These are phyloP conservation scores for Trileptium ribeirensis DNA, from an alignment of 2,888 invertebrate genomes.

Conservation along the genomic window DNA sequence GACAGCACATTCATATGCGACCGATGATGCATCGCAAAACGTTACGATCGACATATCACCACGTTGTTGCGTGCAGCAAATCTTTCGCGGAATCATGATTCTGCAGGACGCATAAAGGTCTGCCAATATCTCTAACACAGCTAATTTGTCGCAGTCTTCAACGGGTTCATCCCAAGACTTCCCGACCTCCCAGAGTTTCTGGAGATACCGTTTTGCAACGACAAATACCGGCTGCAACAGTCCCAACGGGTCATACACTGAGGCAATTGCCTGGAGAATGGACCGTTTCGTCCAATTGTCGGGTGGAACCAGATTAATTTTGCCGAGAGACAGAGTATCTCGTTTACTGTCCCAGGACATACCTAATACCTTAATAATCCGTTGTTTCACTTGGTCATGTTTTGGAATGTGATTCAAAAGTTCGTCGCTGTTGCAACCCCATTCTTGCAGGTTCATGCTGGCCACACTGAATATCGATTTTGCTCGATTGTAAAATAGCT, in stretches of 20 bases:
- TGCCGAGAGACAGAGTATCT: neutral
- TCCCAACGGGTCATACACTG: slow-evolving; percentile 38
- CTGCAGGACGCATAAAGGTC: neutral
- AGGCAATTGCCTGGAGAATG: no score
- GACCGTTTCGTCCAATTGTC: no score
- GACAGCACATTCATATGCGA: slow-evolving; percentile 35
- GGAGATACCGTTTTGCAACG: slow-evolving; percentile 37
- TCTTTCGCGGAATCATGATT: neutral
- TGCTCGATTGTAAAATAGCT: slow-evolving; percentile 3
- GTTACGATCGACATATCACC: slow-evolving; percentile 20
- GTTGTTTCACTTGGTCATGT: neutral
- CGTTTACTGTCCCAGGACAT: slow-evolving; percentile 15
- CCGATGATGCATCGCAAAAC: slow-evolving; percentile 39
- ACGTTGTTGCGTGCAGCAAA: neutral
- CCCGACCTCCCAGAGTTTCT: slow-evolving; percentile 38
- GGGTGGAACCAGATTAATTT: neutral
- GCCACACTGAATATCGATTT: slow-evolving; percentile 27
- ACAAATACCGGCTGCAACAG: slow-evolving; percentile 29
- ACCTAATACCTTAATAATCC: slow-evolving; percentile 11
- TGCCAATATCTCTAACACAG: neutral
- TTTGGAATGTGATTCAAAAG: neutral
- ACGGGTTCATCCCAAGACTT: slow-evolving; percentile 39
- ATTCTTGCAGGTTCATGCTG: slow-evolving; percentile 22
- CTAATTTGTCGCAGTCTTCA: neutral
- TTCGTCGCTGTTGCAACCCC: neutral